Conservation (phyloP, 2,888 invertebrate genomes). For the Catocala sponsa region DNA sequence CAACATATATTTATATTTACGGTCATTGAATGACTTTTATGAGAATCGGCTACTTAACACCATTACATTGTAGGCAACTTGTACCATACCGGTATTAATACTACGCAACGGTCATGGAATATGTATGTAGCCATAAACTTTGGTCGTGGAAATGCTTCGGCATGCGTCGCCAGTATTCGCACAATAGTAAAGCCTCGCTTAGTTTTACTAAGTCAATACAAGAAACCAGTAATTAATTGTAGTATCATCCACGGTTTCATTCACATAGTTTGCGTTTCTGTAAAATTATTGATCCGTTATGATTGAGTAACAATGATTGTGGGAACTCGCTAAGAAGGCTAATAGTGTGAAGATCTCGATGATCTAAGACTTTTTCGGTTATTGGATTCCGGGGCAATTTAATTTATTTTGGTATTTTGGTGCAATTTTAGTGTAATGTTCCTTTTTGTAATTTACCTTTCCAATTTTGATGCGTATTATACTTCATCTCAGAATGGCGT, state of each 20-base stretch:
- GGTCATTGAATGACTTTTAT: constrained; percentile 41
- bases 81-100: constrained; percentile 19
- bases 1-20: constrained; percentile 37
- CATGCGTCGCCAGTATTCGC: constrained; percentile 10
- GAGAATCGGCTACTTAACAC: constrained; percentile 44
- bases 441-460: neutral
- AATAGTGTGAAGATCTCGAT: constrained; percentile 18
- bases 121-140: constrained; percentile 22
- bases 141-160: constrained; percentile 13
- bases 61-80: constrained; percentile 33
- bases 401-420: neutral
- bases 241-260: constrained; percentile 52
- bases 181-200: constrained; percentile 13
- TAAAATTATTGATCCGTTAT: constrained; percentile 54
- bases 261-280: constrained; percentile 45
- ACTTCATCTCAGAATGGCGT: too few species aligned
- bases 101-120: constrained; percentile 14
- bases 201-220: constrained; percentile 31
- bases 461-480: neutral
- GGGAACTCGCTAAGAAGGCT: constrained; percentile 40
- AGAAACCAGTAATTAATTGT: constrained; percentile 47
- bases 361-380: constrained; percentile 16
- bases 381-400: neutral
- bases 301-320: constrained; percentile 52
- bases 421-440: neutral